Base-by-base conservation (phyloP, 2,888 invertebrate species). In the Cheilosia scutellata region DNA sequence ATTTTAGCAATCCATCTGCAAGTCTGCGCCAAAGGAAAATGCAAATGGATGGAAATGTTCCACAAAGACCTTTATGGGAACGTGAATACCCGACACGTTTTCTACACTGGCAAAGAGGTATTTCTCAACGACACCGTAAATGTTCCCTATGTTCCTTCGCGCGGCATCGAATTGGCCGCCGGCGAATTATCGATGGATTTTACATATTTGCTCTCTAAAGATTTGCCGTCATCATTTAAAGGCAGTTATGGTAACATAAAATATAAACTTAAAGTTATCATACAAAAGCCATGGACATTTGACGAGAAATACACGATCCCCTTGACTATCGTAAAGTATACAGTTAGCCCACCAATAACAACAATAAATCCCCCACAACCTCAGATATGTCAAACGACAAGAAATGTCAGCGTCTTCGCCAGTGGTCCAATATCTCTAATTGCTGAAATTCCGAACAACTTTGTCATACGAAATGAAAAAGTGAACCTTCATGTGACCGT, bases 261-360 rank as follows among this genome's bases (percentile, higher is more conserved):
- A 87, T 92, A 92, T 82, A 92, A 92, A 87, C 89, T 92, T 70
- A 91, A 91, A 29, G 88, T 92, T 49, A 89, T 91, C 9, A 91
- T 92, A 29, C 92, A 92, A 87, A 89, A 90, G n/a, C 91, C 92
- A 25, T 92, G 92, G 92, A 90, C 90, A 7, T 92, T 92, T 53
- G 91, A 92, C 63, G 92, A 92, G 70, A 91, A 91, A 31, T 91
- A 92, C 79, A 89, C 89, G 11, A 90, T 92, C 66, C 91, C 91
- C 2, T 88, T 92, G 72, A 91, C 90, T 4, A 89, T 92, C 72
- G 89, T 92, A 9, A 91, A 91, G 82, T 88, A 89, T 20, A 90
- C 90, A 88, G 88, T 91, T 5, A 78, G 91, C 75, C 90, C 90
- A 25, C 77, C 87, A 3, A 83, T 83, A 37, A 89, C 83, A 77